Evolutionary conservation across 2,797 vertebrate genomes (phyloP), one percentile per base, ranked within the genome.

Genomic region (Podarcis lilfordi): DNA sequence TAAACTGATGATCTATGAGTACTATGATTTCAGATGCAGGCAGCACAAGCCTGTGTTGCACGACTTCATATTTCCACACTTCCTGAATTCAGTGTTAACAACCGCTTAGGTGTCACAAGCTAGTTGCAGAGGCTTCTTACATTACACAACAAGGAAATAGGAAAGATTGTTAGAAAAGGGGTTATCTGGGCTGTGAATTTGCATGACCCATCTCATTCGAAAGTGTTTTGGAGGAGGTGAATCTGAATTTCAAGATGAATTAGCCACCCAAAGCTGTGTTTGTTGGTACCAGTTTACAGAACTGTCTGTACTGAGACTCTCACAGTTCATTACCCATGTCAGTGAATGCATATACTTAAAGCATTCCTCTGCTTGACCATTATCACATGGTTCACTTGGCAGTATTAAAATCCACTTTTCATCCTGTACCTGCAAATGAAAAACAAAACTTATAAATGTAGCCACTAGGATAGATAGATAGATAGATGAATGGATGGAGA

Each of bases 91-190:
- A 87, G 79, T 82, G 23, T 82, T 87, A 78, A 87, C 84, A 86
- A 89, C 85, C 80, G 50, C 91, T 90, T 77, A 40, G 88, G 66
- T 92, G 87, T 93, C 88, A 89, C 87, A 91, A 74, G 64, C 80
- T 71, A 90, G 87, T 83, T 37, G 3, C 77, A 71, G 90, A 90
- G 82, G 76, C 37, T 37, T 2, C 90, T 95, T 90, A 93, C 89
- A 92, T 91, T 89, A 86, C 66, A 76, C 15, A 86, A 86, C 50
- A n/a, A 32, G 55, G 64, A 75, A 80, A 77, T 25, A 11, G 27
- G 35, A 10, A 71, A 68, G 32, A 50, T 55, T 82, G 64, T 82
- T 64, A 85, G 50, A 85, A 85, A 50, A 76, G 32, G 43, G 13
- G 32, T n/a, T 15, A 40, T 35, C 32, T 76, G 35, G 59, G 4